Conservation (phyloP, 1,140 invertebrate species). For the Leptinotarsa defecta region DNA sequence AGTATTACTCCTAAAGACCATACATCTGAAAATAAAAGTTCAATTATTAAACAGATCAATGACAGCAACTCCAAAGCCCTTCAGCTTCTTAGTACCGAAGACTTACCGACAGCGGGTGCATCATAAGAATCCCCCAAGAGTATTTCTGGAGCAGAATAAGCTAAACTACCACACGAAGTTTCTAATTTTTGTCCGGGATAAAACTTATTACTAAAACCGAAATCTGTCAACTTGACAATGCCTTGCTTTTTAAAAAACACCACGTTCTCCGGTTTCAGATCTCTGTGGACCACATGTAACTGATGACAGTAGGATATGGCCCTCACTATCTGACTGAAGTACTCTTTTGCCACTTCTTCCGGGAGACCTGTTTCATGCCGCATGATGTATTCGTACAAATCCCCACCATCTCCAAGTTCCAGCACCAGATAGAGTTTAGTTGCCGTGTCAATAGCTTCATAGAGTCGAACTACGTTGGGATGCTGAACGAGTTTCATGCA, state of each 20-base stretch:
- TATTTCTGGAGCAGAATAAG: conserved; percentile 99
- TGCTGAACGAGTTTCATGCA: conserved; percentile 99
- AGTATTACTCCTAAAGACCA: conserved; percentile 98
- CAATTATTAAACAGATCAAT: not conserved
- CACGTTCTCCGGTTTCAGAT: conserved; percentile 98
- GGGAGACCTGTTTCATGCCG: conserved; percentile 83
- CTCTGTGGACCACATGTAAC: conserved; percentile 90
- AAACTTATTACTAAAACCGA: conserved; percentile 98
- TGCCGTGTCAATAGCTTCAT: conserved; percentile 99
- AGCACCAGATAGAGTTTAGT: conserved; percentile 95
- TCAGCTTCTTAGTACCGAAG: not conserved
- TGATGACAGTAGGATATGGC: conserved; percentile 98
- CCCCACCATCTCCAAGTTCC: conserved; percentile 97
- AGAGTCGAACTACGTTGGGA: conserved; percentile 95
- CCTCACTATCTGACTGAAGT: conserved; percentile 89
- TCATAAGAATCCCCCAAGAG: conserved; percentile 94
- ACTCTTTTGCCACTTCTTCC: conserved; percentile 84
- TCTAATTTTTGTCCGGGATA: conserved; percentile 96
- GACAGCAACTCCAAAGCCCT: not conserved
- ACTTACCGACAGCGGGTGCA: conserved; percentile 88
- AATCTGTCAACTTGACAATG: conserved; percentile 98
- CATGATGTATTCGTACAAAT: conserved; percentile 99
- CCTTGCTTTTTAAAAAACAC: conserved; percentile 98
- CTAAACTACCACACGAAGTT: conserved; percentile 98
- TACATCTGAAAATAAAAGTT: conserved; percentile 71